Percentiles rank a stretch among this genome's conserved stretches.
Evolutionary conservation across 1,140 invertebrate genomes (phyloP).

Genomic region (Drosophila pachea): DNA sequence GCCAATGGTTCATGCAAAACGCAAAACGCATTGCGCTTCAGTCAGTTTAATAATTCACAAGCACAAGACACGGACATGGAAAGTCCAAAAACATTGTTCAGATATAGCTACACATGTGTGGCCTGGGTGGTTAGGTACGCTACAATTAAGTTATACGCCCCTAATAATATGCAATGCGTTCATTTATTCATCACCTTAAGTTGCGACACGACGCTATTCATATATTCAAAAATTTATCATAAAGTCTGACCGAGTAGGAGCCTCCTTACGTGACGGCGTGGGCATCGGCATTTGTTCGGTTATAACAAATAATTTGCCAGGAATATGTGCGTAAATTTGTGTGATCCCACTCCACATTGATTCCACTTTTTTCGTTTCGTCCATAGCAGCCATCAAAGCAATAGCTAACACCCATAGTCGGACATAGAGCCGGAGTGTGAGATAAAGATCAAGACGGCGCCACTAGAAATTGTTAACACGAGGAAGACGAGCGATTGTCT

Average conservation of each 20-base stretch:
- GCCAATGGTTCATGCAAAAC: conserved; percentile 51
- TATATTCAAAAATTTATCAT: conserved; percentile 78
- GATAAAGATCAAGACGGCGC: conserved; percentile 8
- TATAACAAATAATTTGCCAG: conserved; percentile 22
- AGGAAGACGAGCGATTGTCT: conserved; percentile 21
- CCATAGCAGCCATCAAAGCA: conserved; percentile 25
- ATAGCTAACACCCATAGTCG: background rate
- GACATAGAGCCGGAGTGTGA: background rate
- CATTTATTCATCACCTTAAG: conserved; percentile 70
- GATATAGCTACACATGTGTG: conserved; percentile 20
- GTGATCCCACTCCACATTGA: conserved; percentile 12
- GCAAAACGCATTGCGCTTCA: conserved; percentile 29
- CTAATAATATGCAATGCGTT: conserved; percentile 60
- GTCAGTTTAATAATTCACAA: conserved; percentile 47
- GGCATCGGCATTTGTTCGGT: background rate
- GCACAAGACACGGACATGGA: conserved; percentile 16
- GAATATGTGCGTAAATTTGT: conserved; percentile 51
- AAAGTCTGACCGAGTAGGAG: conserved; percentile 46
- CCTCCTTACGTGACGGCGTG: conserved; percentile 62
- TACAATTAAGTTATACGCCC: conserved; percentile 69
- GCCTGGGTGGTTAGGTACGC: conserved; percentile 32
- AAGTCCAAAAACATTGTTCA: conserved; percentile 38
- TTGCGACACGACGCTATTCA: conserved; percentile 71
- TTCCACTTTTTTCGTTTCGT: conserved; percentile 25
- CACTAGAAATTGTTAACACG: conserved; percentile 38